Conservation (phyloP, 2,797 vertebrate species). For the Myotis vivesi region DNA sequence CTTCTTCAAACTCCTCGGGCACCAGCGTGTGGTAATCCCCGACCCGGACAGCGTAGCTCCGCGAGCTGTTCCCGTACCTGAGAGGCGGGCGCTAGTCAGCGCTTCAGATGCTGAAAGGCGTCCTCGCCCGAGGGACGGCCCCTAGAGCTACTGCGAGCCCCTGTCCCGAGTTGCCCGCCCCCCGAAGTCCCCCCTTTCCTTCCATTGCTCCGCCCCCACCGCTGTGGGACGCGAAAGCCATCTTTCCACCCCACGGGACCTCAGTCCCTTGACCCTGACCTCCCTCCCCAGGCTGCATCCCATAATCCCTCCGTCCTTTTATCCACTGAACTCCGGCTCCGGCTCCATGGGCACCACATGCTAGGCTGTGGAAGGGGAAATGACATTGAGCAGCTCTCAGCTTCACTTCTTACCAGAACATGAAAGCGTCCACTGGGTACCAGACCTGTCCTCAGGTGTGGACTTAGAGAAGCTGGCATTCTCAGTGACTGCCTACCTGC, state of each 20-base stretch:
- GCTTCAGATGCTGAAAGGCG: neutral
- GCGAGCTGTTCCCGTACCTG: constrained; percentile 94
- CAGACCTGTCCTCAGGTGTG: neutral
- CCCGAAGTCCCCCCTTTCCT: neutral
- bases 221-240: neutral
- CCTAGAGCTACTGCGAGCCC: neutral
- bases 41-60: constrained; percentile 91
- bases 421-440: neutral
- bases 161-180: neutral
- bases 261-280: neutral
- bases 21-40: constrained; percentile 97
- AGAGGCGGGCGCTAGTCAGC: neutral
- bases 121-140: neutral
- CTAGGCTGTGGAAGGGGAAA: neutral
- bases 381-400: neutral
- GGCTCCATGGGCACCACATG: neutral
- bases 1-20: constrained; percentile 95
- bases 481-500: neutral
- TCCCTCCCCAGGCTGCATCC: neutral
- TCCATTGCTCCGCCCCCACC: neutral
- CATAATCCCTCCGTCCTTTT: neutral
- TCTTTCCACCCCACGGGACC: neutral
- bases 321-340: neutral
- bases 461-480: neutral
- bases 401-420: neutral